Base-by-base conservation (phyloP, 2,888 invertebrate species). In the Clitarchus hookeri region DNA sequence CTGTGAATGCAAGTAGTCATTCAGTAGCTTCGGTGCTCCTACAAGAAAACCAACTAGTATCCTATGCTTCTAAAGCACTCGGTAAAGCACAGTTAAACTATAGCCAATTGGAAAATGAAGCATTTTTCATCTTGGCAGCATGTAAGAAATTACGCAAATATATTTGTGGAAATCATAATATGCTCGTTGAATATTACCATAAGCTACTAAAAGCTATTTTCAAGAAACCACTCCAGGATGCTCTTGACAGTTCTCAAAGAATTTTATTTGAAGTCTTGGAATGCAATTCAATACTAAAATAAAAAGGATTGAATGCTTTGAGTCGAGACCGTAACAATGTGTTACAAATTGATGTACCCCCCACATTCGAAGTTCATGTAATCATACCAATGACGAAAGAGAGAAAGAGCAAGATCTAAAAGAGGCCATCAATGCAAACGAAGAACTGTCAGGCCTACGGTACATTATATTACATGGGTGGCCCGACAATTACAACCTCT, bases 101-200 rank as follows among this genome's bases (percentile, higher is more conserved):
- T 86, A 90, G 90, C 0, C 90, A 91, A 87, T 91, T 91, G 0
- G 85, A 83, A 86, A 83, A 91, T 87, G 91, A 91, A 88, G 90
- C 90, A 0, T 86, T 91, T 13, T 91, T 90, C 13, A 86, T 91
- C 3, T 23, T 65, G 0, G n/a, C 6, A 23, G 65, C 65, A 16
- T 65, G 65, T 23, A 65, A 65, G 23, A 65, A 6, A 65, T 65
- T 65, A 2, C 65, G 16, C 23, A 23, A 65, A 65, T 65, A 23
- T 65, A 23, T 65, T 23, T 65, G 65, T 6, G 65, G 65, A n/a
- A 65, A 65, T 6, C 65, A 65, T 1, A 19, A 23, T 19, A 2
- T 65, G 65, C 19, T 23, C 11, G 65, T 65, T 8, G 65, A 65
- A 23, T 65, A 6, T 9, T 6, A 65, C 65, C 65, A 65, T 23